Base-by-base conservation (phyloP, 1,140 invertebrate species). In the Laodelphax striatellus region DNA sequence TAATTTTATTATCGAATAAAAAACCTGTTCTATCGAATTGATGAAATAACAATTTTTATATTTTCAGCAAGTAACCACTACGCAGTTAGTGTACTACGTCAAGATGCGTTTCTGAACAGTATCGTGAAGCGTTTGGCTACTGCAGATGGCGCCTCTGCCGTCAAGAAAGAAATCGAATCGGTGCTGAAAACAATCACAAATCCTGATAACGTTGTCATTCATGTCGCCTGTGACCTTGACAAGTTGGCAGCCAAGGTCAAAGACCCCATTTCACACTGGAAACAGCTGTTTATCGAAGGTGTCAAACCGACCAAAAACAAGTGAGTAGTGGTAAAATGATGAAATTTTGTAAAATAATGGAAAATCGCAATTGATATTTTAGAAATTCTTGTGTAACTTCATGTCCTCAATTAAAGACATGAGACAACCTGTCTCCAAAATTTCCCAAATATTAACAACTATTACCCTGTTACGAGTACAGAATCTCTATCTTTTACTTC, bases 71-170 rank as follows among this genome's bases (percentile, higher is more conserved):
- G 82, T 66, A 94, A 93, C 70, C 72, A 83, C 61, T 81, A 82
- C 67, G 75, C 80, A 55, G 78, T 77, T 52, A 85, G 82, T 56
- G 79, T 91, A 61, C 69, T 93, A 11, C 76, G 83, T 0, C 91
- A 94, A 67, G 82, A 86, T 46, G 82, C 81, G 55, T 93, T 94
- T 70, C 75, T 94, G 6, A 82, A 77, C 13, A 76, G 82, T 28
- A 62, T 92, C 0, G 63, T 86, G 1, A 75, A 81, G 52, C 74
- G 75, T 58, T 68, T 92, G 6, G 78, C 81, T 2, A 72, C 74
- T 5, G 11, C 53, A 9, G 73, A 75, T 0, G 72, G 80, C 16
- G 76, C 74, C 78, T 17, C 69, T 75, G 55, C 75, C 80, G 79
- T 86, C 14, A 64, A 83, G n/a, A 69, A 68, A 55, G 78, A 82